A percentile compares a stretch with the other conserved stretches of the same genome.
Evolutionary conservation across 2,888 invertebrate species (phyloP).

Genomic region (Ommatoiulus sabulosus): DNA sequence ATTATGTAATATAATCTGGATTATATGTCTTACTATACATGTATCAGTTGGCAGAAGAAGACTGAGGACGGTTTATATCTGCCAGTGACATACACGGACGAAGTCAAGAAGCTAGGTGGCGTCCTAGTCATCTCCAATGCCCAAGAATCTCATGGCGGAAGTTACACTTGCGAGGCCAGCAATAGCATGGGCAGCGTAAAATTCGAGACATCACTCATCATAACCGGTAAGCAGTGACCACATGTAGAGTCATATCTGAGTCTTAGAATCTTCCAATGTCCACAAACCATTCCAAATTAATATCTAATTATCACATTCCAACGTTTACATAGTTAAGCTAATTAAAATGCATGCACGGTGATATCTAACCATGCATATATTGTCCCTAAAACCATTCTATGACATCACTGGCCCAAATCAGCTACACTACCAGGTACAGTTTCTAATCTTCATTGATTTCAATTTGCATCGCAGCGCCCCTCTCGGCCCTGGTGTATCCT

Average conservation of each 20-base stretch:
- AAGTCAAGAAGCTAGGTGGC: slow-evolving; percentile 56
- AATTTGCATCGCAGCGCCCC: slow-evolving; percentile 75
- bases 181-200: slow-evolving; percentile 66
- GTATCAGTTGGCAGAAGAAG: slow-evolving; percentile 59
- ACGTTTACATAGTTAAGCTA: too few relatives aligned
- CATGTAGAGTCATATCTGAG: too few relatives aligned
- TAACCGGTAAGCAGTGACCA: slow-evolving; percentile 67
- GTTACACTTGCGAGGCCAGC: slow-evolving; percentile 66
- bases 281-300: too few relatives aligned
- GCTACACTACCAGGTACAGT: too few relatives aligned
- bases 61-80: slow-evolving; percentile 55
- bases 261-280: too few relatives aligned
- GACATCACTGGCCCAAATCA: too few relatives aligned
- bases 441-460: too few relatives aligned
- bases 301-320: too few relatives aligned
- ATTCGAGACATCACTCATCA: slow-evolving; percentile 64
- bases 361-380: too few relatives aligned
- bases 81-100: slow-evolving; percentile 57
- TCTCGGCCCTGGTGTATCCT: slow-evolving; percentile 89
- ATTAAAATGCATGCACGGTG: too few relatives aligned
- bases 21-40: too few relatives aligned
- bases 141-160: slow-evolving; percentile 64
- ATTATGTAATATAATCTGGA: background rate
- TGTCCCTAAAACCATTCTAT: too few relatives aligned
- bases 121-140: slow-evolving; percentile 57